Percentiles rank a stretch among this genome's conserved stretches.
These are phyloP conservation scores for Drosophila nr. perissopoda DNA, from an alignment of 2,888 invertebrate genomes.

Conservation along the genomic window DNA sequence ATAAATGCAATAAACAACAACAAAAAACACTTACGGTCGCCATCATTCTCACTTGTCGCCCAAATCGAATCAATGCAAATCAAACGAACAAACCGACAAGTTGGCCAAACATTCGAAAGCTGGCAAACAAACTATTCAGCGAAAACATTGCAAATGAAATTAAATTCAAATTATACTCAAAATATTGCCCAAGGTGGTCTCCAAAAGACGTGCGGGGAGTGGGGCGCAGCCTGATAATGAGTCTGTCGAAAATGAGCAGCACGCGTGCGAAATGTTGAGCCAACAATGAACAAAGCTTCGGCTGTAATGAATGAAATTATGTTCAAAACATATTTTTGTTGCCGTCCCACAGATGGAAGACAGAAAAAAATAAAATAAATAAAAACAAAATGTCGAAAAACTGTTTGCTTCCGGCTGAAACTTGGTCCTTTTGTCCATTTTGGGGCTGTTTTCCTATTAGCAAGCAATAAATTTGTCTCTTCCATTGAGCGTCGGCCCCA, in stretches of 20 bases:
- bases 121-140: slow-evolving; percentile 17
- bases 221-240: slow-evolving; percentile 43
- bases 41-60: slow-evolving; percentile 46
- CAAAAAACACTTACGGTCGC: slow-evolving; percentile 13
- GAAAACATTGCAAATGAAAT: slow-evolving; percentile 59
- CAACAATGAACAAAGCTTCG: slow-evolving; percentile 46
- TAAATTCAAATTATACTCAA: slow-evolving; percentile 63
- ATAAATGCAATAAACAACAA: not conserved
- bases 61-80: slow-evolving; percentile 47
- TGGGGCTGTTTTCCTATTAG: slow-evolving; percentile 64
- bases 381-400: slow-evolving; percentile 49
- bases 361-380: not conserved
- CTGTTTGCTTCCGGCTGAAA: slow-evolving; percentile 60
- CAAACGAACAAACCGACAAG: slow-evolving; percentile 4
- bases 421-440: slow-evolving; percentile 62
- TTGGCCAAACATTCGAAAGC: slow-evolving; percentile 23
- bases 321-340: slow-evolving; percentile 57
- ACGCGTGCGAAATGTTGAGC: slow-evolving; percentile 21
- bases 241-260: slow-evolving; percentile 54
- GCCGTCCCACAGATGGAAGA: slow-evolving; percentile 8
- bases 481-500: slow-evolving; percentile 46
- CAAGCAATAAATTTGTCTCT: slow-evolving; percentile 66
- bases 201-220: not conserved
- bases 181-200: slow-evolving; percentile 41
- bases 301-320: slow-evolving; percentile 63